A percentile compares a stretch with the other conserved stretches of the same genome.
These are phyloP conservation scores for Megathymus violae DNA, from an alignment of 1,140 invertebrate genomes.

Conservation along the genomic window DNA sequence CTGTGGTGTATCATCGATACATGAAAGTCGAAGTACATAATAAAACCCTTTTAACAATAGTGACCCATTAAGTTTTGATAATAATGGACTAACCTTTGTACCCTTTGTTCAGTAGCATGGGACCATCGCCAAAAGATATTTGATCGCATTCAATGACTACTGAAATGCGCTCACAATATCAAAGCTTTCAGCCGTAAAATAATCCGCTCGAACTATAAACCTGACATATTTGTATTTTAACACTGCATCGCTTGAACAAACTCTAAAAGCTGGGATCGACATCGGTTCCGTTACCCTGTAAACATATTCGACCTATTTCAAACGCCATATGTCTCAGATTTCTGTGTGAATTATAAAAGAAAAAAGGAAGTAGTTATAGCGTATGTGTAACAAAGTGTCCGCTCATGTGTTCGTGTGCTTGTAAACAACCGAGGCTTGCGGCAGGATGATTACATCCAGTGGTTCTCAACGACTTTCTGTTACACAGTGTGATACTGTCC, in stretches of 20 bases:
- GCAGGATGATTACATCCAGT: conserved; percentile 1
- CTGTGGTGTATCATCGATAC: too few species aligned
- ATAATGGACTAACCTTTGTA: background rate
- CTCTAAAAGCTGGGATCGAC: conserved; percentile 20
- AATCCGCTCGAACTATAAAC: conserved; percentile 27
- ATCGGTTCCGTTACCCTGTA: conserved; percentile 37
- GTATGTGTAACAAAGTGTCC: conserved; percentile 35
- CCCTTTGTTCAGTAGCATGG: background rate
- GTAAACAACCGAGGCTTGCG: conserved; percentile 17
- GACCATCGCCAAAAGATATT: conserved; percentile 17
- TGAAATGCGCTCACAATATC: conserved; percentile 10
- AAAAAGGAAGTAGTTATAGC: conserved; percentile 40
- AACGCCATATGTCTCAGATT: conserved; percentile 47
- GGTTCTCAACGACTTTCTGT: conserved; percentile 7
- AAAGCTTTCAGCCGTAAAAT: conserved; percentile 33
- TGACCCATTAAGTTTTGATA: background rate
- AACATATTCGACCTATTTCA: conserved; percentile 49
- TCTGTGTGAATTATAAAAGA: conserved; percentile 41
- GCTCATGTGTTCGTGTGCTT: conserved; percentile 32
- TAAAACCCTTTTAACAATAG: too few species aligned
- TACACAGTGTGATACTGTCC: too few species aligned
- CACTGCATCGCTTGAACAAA: conserved; percentile 32
- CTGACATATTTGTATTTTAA: conserved; percentile 32
- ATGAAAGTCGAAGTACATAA: too few species aligned
- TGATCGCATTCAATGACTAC: conserved; percentile 9